Base-by-base conservation (phyloP, 2,797 vertebrate species). In the Pseudomugil gertrudae region DNA sequence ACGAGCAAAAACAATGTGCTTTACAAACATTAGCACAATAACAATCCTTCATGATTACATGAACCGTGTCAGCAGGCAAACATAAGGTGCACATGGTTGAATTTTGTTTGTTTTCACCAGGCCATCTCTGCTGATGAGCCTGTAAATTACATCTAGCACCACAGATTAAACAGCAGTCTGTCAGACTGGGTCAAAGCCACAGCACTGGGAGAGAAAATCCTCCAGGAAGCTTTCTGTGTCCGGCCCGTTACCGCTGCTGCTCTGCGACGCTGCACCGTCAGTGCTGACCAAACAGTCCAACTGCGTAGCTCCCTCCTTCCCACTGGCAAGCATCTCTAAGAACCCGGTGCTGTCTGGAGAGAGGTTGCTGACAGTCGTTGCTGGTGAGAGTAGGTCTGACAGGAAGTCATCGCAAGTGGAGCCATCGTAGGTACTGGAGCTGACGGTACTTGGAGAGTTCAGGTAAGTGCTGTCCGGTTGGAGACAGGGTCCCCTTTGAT, bases 351-450 rank as follows among this genome's bases (percentile, higher is more conserved):
- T 95, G 76, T 96, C 95, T 0, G 94, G 81, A 0, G 95, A 95
- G 26, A 91, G 55, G 57, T 85, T 89, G 81, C 90, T 92, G 27
- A 81, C 62, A 0, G 93, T 88, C 0, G 94, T 85, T 1, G 90
- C 45, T 0, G 96, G 95, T 1, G 95, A 97, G 29, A 98, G 74
- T 51, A 98, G 79, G 33, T 97, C 95, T 0, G 94, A 93, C 53
- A 98, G 87, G 73, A 97, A 92, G 54, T 95, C 92, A 1, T 90
- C 92, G 21, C 92, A 93, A 8, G 59, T 84, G 11, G 90, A 90
- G 85, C 82, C 79, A 29, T 81, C 77, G 10, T 84, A 92, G 1
- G 91, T 89, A 65, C 78, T 87, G 30, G 96, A 87, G 69, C 79
- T 89, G 0, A 87, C 75, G 0, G 84, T 86, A 60, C 85, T 83